Conservation (phyloP, 1,140 invertebrate genomes). For the Fopius arisanus region DNA sequence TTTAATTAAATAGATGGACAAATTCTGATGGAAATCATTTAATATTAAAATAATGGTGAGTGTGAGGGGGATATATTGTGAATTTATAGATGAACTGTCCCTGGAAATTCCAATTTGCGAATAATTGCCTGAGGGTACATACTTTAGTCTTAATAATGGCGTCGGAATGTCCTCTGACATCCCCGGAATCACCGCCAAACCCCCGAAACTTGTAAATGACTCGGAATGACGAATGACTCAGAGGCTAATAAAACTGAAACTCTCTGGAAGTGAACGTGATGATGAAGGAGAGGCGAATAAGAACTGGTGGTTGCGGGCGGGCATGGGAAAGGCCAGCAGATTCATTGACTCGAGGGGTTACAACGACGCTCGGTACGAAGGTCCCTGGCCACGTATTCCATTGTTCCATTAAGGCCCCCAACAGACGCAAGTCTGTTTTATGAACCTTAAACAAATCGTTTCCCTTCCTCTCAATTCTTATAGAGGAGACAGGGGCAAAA, state of each 20-base stretch:
- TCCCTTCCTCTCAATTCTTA: slow-evolving; percentile 23
- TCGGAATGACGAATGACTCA: slow-evolving; percentile 43
- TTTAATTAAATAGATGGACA: too few relatives aligned
- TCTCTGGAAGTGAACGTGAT: neutral
- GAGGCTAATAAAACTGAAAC: slow-evolving; percentile 49
- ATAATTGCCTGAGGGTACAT: too few relatives aligned
- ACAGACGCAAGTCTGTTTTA: slow-evolving; percentile 40
- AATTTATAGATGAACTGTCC: too few relatives aligned
- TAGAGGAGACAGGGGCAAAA: neutral
- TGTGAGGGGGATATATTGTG: too few relatives aligned
- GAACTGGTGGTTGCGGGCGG: slow-evolving; percentile 33
- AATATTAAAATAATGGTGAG: too few relatives aligned
- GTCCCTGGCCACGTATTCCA: slow-evolving; percentile 31
- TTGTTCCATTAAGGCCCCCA: slow-evolving; percentile 46
- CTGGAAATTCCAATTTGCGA: too few relatives aligned
- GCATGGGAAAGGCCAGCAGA: slow-evolving; percentile 56
- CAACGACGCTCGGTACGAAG: slow-evolving; percentile 37
- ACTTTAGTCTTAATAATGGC: neutral
- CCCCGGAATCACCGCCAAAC: neutral
- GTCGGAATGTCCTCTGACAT: neutral
- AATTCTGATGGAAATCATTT: too few relatives aligned
- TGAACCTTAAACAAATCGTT: slow-evolving; percentile 47
- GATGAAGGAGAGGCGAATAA: neutral
- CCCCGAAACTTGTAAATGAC: slow-evolving; percentile 1
- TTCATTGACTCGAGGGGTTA: slow-evolving; percentile 48